Evolutionary conservation across 2,797 vertebrate species (phyloP), one percentile per base, ranked within the genome.

Genomic region (Thalassophryne amazonica): DNA sequence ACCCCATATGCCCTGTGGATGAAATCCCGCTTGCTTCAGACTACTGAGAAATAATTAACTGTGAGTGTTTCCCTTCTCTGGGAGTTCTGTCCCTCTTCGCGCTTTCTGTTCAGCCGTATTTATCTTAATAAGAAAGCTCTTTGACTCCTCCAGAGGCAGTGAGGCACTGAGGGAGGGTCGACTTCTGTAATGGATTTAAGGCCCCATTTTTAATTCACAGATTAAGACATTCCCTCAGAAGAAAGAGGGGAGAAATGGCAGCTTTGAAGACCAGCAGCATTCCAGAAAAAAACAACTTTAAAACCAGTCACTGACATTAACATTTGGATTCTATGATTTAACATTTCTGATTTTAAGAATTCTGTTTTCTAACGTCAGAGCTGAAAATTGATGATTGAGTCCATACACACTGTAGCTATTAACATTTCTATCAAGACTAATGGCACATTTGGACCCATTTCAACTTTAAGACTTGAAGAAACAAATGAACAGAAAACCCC

Each of bases 161-260:
- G 25, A 22, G 4, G 39, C n/a, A n/a, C 51, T 33, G 30, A 59
- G 61, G 40, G 30, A 39, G 49, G 50, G 37, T 53, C 50, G 43
- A 45, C 60, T 69, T 64, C 55, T 45, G 41, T 81, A 83, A 88
- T 86, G 80, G 83, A 81, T 87, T 84, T 81, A 81, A 77, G 69
- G 48, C 69, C 20, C 69, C 48, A 60, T 85, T 83, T 83, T 84
- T 88, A 80, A 87, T 87, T 85, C 62, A 86, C 81, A 75, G 66
- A 83, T 85, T 69, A 84, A 80, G 71, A 80, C 76, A 70, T 87
- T 87, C 81, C 36, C 74, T 77, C 45, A 36, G 65, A 77, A 67
- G 59, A 76, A 72, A 79, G 54, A 40, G 61, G 22, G 22, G 7
- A 38, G 46, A 60, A 73, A 61, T 46, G 60, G 15, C 43, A 48